A percentile compares a stretch with the other conserved stretches of the same genome.
Evolutionary conservation across 2,797 vertebrate genomes (phyloP).

Genomic region (Iguana delicatissima): DNA sequence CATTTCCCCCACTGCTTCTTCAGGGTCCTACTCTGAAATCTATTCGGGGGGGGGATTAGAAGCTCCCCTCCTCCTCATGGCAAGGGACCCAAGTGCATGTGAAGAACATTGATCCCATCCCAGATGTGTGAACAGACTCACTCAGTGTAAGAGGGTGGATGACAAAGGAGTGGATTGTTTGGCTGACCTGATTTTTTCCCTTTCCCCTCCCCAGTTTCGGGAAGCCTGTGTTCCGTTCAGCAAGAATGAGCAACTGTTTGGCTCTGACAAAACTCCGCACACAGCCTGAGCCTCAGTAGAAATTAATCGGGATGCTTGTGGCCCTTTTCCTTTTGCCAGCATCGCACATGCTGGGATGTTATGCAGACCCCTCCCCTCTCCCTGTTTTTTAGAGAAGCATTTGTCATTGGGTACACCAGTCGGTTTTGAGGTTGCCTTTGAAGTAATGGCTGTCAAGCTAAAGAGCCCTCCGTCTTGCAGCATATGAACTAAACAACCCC

Average conservation of each 20-base stretch:
- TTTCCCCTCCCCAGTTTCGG: neutral
- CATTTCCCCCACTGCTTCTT: neutral
- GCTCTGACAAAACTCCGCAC: conserved; percentile 21
- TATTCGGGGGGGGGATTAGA: neutral
- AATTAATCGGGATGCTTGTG: conserved; percentile 14
- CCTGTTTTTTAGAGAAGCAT: neutral
- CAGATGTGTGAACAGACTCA: conserved; percentile 32
- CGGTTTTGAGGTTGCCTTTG: neutral
- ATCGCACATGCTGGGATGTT: neutral
- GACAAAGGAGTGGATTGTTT: conserved; percentile 45
- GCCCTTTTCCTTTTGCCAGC: neutral
- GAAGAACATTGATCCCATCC: conserved; percentile 10
- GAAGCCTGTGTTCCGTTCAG: conserved; percentile 40
- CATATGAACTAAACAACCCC: neutral
- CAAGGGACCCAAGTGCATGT: neutral
- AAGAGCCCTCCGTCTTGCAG: neutral
- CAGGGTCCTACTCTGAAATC: neutral
- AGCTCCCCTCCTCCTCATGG: neutral
- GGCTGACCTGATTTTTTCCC: conserved; percentile 22
- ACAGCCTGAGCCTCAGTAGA: conserved; percentile 3
- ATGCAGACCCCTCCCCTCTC: neutral
- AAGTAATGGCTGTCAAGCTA: neutral
- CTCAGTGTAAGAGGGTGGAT: neutral
- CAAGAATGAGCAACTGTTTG: conserved; percentile 46
- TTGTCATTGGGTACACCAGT: neutral